These are phyloP conservation scores for Catagonus wagneri DNA, from an alignment of 2,113 vertebrate genomes.

Conservation along the genomic window DNA sequence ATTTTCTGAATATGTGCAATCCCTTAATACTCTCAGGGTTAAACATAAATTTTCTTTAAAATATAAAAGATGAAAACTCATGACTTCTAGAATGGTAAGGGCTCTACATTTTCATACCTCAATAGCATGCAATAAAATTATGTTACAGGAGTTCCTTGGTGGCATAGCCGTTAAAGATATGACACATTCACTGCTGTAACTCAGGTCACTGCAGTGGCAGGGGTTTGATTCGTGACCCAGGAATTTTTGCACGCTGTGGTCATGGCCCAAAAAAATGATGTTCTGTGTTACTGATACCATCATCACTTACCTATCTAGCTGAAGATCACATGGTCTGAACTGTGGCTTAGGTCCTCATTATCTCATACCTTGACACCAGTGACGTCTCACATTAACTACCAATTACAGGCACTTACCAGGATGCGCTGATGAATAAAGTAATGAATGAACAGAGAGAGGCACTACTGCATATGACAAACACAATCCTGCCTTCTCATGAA, in stretches of 20 bases:
- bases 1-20: neutral
- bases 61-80: neutral
- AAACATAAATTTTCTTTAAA: neutral
- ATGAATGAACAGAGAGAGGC: neutral
- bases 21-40: neutral
- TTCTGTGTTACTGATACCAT: neutral
- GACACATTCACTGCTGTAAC: too few species aligned
- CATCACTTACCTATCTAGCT: neutral
- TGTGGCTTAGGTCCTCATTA: neutral
- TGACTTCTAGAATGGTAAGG: neutral
- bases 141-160: too few species aligned
- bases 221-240: too few species aligned
- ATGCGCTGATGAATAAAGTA: constrained; percentile 27
- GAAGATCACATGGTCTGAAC: neutral
- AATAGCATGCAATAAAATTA: neutral
- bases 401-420: neutral
- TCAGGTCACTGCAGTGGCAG: too few species aligned
- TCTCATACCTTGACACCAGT: neutral
- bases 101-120: neutral
- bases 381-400: neutral
- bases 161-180: too few species aligned
- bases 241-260: too few species aligned
- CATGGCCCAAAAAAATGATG: too few species aligned
- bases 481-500: constrained; percentile 3
- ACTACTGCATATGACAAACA: constrained; percentile 11